A percentile compares a stretch with the other conserved stretches of the same genome.
Evolutionary conservation across 2,113 vertebrate genomes (phyloP).

Genomic region (Varanus salvator): DNA sequence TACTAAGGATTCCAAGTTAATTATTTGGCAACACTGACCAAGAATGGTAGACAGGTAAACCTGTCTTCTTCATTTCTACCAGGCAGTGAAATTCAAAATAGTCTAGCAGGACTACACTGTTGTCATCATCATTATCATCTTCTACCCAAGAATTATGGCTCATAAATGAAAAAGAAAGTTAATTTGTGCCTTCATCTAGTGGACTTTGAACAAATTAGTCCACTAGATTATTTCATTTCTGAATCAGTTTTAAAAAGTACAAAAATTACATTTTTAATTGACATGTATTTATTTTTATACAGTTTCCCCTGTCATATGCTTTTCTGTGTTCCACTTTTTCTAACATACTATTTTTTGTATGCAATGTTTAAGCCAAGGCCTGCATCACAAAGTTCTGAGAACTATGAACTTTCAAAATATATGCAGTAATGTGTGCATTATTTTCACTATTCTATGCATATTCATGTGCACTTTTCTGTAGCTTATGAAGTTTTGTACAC

Average conservation of each 20-base stretch:
- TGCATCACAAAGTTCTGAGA: background rate
- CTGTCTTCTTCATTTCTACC: background rate
- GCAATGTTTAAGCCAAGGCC: background rate
- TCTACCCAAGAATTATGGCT: background rate
- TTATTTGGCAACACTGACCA: background rate
- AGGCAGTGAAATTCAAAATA: background rate
- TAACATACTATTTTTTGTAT: background rate
- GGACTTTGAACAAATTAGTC: background rate
- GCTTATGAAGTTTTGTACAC: too few relatives aligned
- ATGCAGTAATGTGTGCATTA: too few relatives aligned
- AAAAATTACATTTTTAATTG: background rate
- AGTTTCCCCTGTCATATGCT: background rate
- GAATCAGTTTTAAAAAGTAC: too few relatives aligned
- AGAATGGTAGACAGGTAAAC: background rate
- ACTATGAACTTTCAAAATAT: too few relatives aligned
- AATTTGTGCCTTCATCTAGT: background rate
- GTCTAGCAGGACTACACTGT: background rate
- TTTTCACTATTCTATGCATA: too few relatives aligned
- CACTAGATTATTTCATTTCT: background rate
- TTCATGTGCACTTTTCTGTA: too few relatives aligned
- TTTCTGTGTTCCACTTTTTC: background rate
- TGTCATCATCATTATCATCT: too few relatives aligned
- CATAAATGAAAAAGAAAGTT: background rate
- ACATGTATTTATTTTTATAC: background rate
- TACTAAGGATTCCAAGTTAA: background rate